Conservation (phyloP, 1,140 invertebrate species). For the Heliconius eleuchia region DNA sequence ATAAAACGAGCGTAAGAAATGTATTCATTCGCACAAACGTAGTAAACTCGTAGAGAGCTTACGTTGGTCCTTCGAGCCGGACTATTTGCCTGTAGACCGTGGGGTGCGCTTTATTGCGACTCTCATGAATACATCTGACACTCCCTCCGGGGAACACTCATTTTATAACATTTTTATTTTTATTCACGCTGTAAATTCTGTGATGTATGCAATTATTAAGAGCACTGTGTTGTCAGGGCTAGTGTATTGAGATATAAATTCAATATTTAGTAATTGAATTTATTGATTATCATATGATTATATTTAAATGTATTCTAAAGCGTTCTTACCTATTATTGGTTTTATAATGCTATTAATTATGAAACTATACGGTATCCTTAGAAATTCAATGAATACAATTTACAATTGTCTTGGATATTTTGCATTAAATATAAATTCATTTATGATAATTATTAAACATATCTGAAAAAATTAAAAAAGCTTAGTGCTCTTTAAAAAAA, state of each 20-base stretch:
- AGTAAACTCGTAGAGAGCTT: constrained; percentile 13
- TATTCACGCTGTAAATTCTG: constrained; percentile 5
- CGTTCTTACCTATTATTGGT: no score
- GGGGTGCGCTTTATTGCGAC: constrained; percentile 28
- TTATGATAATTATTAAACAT: no score
- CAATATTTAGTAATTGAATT: not conserved
- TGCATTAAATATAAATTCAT: no score
- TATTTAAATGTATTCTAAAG: no score
- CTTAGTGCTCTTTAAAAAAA: no score
- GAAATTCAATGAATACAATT: no score
- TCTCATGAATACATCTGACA: constrained; percentile 25
- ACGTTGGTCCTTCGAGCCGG: not conserved
- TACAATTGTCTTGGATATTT: no score
- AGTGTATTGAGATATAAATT: constrained; percentile 1
- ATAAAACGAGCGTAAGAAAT: constrained; percentile 20
- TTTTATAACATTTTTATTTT: constrained; percentile 15
- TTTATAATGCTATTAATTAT: no score
- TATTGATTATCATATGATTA: no score
- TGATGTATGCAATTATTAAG: not conserved
- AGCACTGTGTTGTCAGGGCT: not conserved
- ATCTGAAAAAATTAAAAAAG: no score
- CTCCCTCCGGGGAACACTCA: constrained; percentile 9
- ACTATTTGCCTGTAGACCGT: constrained; percentile 20
- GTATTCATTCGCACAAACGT: constrained; percentile 30
- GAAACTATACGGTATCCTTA: no score